Evolutionary conservation across 2,113 vertebrate species (phyloP).

Genomic region (Onychostruthus taczanowskii): DNA sequence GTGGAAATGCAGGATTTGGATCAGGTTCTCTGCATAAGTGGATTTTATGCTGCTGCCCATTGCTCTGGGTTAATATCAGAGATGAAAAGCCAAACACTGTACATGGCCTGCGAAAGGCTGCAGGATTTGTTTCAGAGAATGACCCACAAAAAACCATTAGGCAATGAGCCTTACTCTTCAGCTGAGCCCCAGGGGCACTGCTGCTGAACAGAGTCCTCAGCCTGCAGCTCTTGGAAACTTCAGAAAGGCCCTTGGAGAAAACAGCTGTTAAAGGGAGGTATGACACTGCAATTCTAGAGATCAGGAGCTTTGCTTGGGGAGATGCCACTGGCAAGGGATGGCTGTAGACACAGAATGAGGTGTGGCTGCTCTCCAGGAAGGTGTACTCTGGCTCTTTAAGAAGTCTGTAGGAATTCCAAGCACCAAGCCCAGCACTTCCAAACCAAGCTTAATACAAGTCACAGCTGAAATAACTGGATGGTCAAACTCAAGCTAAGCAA

Average conservation of each 20-base stretch:
- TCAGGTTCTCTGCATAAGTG: neutral
- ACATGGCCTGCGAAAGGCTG: neutral
- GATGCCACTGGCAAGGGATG: neutral
- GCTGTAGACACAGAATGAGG: neutral
- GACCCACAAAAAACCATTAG: neutral
- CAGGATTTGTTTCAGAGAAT: neutral
- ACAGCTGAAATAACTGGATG: neutral
- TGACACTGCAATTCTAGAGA: neutral
- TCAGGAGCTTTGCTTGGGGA: neutral
- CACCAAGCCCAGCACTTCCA: neutral
- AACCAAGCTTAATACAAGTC: neutral
- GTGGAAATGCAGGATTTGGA: neutral
- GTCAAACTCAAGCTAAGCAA: neutral
- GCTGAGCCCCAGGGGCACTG: neutral
- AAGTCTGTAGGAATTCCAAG: neutral
- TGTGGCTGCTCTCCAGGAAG: neutral
- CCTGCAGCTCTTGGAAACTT: neutral
- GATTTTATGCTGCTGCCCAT: neutral
- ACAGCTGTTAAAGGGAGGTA: neutral
- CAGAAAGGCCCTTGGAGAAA: neutral
- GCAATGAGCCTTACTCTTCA: neutral
- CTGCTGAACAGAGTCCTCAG: neutral
- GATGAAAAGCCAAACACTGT: neutral
- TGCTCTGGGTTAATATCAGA: neutral
- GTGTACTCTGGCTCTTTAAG: neutral